A percentile compares a stretch with the other conserved stretches of the same genome.
These are phyloP conservation scores for Dipodomys merriami DNA, from an alignment of 2,113 vertebrate genomes.

Conservation along the genomic window DNA sequence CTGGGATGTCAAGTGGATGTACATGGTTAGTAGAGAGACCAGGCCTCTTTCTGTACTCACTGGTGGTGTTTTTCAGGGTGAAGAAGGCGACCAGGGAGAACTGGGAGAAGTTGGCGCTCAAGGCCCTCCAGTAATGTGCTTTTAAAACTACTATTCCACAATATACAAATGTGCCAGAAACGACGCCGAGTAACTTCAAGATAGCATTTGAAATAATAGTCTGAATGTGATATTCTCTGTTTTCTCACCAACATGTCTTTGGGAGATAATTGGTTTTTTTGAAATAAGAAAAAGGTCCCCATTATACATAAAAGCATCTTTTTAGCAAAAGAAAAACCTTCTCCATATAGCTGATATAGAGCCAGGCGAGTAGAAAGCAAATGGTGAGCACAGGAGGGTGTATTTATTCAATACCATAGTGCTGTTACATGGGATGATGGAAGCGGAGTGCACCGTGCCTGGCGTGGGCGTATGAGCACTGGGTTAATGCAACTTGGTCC, in stretches of 20 bases:
- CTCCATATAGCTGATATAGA: slow-evolving; percentile 8
- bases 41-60: background rate
- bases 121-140: slow-evolving; percentile 93
- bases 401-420: background rate
- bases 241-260: background rate
- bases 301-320: background rate
- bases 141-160: slow-evolving; percentile 35
- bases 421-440: background rate
- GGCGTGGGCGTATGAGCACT: background rate
- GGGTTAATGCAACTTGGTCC: background rate
- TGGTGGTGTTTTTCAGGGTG: slow-evolving; percentile 88
- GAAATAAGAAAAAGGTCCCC: slow-evolving; percentile 1
- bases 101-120: slow-evolving; percentile 93
- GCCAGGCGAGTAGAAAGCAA: background rate
- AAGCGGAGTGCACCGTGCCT: background rate
- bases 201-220: background rate
- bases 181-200: slow-evolving; percentile 4
- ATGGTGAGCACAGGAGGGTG: background rate
- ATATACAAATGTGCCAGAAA: background rate
- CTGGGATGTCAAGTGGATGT: background rate
- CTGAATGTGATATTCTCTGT: background rate
- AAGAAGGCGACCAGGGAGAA: slow-evolving; percentile 95
- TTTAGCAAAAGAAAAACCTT: background rate
- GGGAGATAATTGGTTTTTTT: background rate
- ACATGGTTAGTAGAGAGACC: background rate